Evolutionary conservation across 2,888 invertebrate species (phyloP).

Genomic region (Drosophila affinis): DNA sequence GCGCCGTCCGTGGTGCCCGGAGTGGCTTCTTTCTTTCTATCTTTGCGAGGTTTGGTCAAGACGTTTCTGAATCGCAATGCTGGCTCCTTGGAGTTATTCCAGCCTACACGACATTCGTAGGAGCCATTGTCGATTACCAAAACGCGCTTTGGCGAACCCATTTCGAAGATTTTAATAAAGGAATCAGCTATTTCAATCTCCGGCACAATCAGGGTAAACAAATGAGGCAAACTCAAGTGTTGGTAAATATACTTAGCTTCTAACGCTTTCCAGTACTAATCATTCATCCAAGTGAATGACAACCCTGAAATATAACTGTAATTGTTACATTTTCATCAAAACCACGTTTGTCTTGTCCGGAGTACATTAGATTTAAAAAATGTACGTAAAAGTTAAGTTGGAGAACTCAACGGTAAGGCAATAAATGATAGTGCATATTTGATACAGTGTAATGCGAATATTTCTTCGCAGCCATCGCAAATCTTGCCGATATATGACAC

Average conservation of each 20-base stretch:
- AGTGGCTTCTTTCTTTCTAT: constrained; percentile 91
- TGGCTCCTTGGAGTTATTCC: constrained; percentile 91
- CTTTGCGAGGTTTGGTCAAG: constrained; percentile 94
- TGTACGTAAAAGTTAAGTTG: constrained; percentile 54
- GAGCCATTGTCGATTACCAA: constrained; percentile 94
- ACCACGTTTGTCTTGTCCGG: too few relatives aligned
- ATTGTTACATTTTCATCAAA: neutral
- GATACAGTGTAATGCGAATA: neutral
- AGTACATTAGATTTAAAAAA: neutral
- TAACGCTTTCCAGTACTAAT: neutral
- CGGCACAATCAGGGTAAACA: neutral
- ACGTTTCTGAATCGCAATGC: constrained; percentile 93
- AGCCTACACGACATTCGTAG: constrained; percentile 89
- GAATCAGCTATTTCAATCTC: neutral
- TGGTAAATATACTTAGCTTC: neutral
- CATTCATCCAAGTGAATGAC: neutral
- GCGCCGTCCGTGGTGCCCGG: constrained; percentile 17
- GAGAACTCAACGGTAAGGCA: constrained; percentile 26
- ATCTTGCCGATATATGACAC: constrained; percentile 29
- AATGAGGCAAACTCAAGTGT: neutral
- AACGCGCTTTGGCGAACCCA: constrained; percentile 43
- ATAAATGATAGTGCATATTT: neutral
- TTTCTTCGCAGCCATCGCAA: constrained; percentile 15
- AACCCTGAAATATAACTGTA: neutral
- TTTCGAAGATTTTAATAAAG: constrained; percentile 10